Evolutionary conservation across 2,888 invertebrate species (phyloP).

Genomic region (Protophormia terraenovae): DNA sequence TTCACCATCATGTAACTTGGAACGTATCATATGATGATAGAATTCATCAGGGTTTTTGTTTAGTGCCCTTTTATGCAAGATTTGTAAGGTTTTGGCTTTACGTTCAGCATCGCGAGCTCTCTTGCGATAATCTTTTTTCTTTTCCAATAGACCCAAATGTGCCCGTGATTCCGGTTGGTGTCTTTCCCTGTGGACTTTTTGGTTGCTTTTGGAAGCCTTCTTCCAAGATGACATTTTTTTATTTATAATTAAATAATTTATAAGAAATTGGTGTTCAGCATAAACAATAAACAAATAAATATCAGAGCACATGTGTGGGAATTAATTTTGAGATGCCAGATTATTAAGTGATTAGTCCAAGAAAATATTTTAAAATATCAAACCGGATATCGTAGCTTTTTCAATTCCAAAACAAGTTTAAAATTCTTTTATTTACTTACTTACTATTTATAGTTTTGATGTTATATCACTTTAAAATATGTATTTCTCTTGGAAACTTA

Average conservation of each 20-base stretch:
- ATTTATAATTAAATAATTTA: neutral
- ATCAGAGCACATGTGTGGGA: conserved; percentile 13
- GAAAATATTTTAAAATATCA: too few relatives aligned
- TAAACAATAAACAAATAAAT: conserved; percentile 16
- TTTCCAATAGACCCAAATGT: conserved; percentile 91
- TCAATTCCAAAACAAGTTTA: too few relatives aligned
- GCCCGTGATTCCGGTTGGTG: conserved; percentile 90
- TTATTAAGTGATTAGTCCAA: neutral
- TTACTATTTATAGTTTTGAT: too few relatives aligned
- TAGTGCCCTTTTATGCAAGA: conserved; percentile 90
- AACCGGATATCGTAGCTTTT: too few relatives aligned
- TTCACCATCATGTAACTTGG: conserved; percentile 85
- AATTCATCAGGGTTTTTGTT: conserved; percentile 99
- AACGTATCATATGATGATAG: conserved; percentile 98
- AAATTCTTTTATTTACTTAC: too few relatives aligned
- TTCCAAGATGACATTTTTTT: conserved; percentile 92
- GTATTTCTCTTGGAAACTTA: too few relatives aligned
- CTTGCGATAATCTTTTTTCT: conserved; percentile 92
- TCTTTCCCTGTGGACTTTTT: conserved; percentile 91
- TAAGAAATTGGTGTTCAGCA: neutral
- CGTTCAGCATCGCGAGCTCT: conserved; percentile 90
- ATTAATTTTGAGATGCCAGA: neutral
- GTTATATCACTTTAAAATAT: too few relatives aligned
- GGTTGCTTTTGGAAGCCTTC: conserved; percentile 92
- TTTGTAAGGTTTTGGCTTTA: conserved; percentile 91